These are phyloP conservation scores for Tachystola acroxantha DNA, from an alignment of 2,888 invertebrate genomes.

Conservation along the genomic window DNA sequence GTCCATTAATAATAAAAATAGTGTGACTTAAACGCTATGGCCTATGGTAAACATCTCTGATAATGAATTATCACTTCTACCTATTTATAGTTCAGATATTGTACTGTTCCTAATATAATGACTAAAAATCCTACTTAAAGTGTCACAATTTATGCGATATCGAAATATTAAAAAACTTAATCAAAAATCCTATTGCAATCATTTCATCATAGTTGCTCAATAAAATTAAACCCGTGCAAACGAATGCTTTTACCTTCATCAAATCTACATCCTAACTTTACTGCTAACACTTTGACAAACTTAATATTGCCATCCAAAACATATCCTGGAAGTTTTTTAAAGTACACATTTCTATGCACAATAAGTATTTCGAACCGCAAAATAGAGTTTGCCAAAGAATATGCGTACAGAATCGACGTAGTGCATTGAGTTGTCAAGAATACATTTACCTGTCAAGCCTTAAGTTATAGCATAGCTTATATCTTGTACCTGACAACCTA, in stretches of 20 bases:
- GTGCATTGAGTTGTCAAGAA: slow-evolving; percentile 25
- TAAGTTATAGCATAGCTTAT: slow-evolving; percentile 15
- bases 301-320: not conserved
- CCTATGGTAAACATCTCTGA: no score
- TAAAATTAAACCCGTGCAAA: no score
- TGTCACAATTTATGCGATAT: no score
- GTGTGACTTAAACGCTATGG: no score
- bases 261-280: not conserved
- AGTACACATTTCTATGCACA: not conserved
- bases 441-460: slow-evolving; percentile 22
- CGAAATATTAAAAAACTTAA: no score
- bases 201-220: no score
- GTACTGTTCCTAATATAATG: no score
- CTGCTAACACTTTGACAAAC: not conserved
- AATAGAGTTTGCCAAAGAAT: slow-evolving; percentile 15
- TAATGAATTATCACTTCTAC: no score
- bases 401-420: slow-evolving; percentile 15
- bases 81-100: no score
- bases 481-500: not conserved
- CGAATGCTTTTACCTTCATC: not conserved
- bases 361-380: not conserved
- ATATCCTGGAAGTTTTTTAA: not conserved
- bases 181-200: no score
- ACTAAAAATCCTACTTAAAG: no score
- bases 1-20: no score